Evolutionary conservation across 2,113 vertebrate genomes (phyloP).

Genomic region (Lethenteron camtschaticum): DNA sequence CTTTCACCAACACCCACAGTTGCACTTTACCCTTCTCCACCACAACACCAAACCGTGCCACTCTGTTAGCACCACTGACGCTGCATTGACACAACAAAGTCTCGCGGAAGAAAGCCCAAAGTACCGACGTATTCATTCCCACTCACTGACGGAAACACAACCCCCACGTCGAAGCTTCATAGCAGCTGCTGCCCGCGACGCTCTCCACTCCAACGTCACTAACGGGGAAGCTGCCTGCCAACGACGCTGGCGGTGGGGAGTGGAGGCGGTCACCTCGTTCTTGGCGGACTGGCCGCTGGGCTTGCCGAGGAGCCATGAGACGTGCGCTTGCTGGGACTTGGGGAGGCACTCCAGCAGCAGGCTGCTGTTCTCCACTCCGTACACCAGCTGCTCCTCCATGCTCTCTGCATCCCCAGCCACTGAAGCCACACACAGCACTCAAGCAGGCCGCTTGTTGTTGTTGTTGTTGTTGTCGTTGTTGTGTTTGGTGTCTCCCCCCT

Average conservation of each 20-base stretch:
- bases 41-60: too few species aligned
- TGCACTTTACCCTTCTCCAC: too few species aligned
- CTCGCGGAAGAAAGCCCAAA: too few species aligned
- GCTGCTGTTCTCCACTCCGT: slow-evolving; percentile 92
- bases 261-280: neutral
- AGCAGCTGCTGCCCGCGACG: neutral
- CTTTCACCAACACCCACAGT: too few species aligned
- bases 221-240: too few species aligned
- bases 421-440: neutral
- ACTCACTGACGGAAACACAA: neutral
- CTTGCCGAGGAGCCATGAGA: slow-evolving; percentile 42
- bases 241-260: neutral
- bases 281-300: neutral
- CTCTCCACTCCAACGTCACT: neutral
- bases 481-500: too few species aligned
- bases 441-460: too few species aligned
- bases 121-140: too few species aligned
- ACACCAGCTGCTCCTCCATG: slow-evolving; percentile 52
- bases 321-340: slow-evolving; percentile 62
- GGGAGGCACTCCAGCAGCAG: slow-evolving; percentile 88
- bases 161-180: neutral
- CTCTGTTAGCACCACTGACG: too few species aligned
- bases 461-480: too few species aligned
- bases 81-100: too few species aligned
- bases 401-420: neutral